These are phyloP conservation scores for Channa argus DNA, from an alignment of 2,113 vertebrate genomes.

Conservation along the genomic window DNA sequence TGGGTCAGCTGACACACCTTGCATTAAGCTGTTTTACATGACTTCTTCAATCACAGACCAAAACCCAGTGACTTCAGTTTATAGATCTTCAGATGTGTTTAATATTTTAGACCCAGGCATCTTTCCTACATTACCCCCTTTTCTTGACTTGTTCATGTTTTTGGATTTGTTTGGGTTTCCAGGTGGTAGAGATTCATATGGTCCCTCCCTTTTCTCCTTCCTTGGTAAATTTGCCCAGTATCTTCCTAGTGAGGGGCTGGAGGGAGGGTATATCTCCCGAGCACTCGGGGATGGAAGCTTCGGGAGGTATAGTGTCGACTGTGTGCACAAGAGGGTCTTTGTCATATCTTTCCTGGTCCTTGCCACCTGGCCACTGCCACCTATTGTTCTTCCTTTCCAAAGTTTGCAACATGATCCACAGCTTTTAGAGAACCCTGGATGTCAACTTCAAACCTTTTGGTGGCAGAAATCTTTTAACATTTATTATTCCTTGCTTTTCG, in stretches of 20 bases:
- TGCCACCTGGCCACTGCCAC: slow-evolving; percentile 63
- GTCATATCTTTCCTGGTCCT: slow-evolving; percentile 61
- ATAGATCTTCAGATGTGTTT: no score
- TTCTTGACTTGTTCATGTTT: no score
- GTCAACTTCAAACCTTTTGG: background rate
- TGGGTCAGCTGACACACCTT: no score
- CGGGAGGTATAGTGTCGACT: slow-evolving; percentile 51
- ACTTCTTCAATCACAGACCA: no score
- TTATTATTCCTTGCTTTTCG: slow-evolving; percentile 13
- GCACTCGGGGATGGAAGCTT: slow-evolving; percentile 61
- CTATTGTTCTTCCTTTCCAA: slow-evolving; percentile 71
- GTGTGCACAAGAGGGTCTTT: slow-evolving; percentile 71
- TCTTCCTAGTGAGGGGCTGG: slow-evolving; percentile 39
- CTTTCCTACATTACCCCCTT: no score
- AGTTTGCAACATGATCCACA: slow-evolving; percentile 61
- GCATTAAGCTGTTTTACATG: no score
- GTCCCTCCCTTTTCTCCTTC: slow-evolving; percentile 55
- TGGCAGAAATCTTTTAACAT: slow-evolving; percentile 12
- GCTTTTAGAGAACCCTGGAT: slow-evolving; percentile 9
- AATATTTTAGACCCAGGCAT: no score
- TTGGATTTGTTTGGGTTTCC: no score
- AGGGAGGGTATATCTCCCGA: slow-evolving; percentile 54
- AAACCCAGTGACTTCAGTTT: no score
- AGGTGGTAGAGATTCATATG: slow-evolving; percentile 61
- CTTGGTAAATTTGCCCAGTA: slow-evolving; percentile 42